phyloP scores from a whole-genome alignment of 2,888 invertebrate species.

The Ypsolopha scabrella region DNA sequence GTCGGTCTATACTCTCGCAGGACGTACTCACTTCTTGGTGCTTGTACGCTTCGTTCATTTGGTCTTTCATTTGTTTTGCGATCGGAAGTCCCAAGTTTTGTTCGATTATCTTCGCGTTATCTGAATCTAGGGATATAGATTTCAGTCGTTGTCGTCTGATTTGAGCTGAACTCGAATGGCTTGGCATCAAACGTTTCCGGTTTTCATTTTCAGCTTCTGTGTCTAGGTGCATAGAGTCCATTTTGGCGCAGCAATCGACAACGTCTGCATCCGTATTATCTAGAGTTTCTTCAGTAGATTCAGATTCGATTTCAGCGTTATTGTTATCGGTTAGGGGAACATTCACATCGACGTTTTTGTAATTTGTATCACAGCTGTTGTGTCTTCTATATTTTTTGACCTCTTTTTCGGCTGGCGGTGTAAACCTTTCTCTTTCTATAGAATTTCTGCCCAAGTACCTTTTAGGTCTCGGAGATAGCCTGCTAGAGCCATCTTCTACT shows the following conservation, averaged over 20 bases:
- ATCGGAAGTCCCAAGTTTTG: constrained; percentile 67
- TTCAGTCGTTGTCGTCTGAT: constrained; percentile 62
- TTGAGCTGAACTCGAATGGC: constrained; percentile 40
- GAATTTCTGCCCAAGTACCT: constrained; percentile 56
- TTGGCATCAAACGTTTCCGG: constrained; percentile 28
- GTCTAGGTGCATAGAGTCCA: constrained; percentile 39
- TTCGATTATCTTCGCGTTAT: constrained; percentile 69
- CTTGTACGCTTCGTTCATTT: constrained; percentile 59
- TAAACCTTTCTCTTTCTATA: constrained; percentile 50
- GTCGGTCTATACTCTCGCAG: constrained; percentile 50
- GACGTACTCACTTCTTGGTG: constrained; percentile 54
- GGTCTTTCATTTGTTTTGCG: constrained; percentile 64
- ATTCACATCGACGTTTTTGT: constrained; percentile 47
- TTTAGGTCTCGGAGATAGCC: constrained; percentile 38
- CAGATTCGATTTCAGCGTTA: constrained; percentile 21
- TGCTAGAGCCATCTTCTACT: constrained; percentile 27
- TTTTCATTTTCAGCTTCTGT: constrained; percentile 29
- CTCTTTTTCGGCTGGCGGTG: constrained; percentile 56
- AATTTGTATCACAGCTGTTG: constrained; percentile 58
- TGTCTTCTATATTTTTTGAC: constrained; percentile 48
- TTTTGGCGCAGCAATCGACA: constrained; percentile 53
- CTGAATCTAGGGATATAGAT: constrained; percentile 69
- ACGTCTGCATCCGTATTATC: constrained; percentile 32
- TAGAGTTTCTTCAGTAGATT: constrained; percentile 14
- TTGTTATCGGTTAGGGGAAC: constrained; percentile 39